Evolutionary conservation across 2,113 vertebrate genomes (phyloP).

Genomic region (Anhinga anhinga): DNA sequence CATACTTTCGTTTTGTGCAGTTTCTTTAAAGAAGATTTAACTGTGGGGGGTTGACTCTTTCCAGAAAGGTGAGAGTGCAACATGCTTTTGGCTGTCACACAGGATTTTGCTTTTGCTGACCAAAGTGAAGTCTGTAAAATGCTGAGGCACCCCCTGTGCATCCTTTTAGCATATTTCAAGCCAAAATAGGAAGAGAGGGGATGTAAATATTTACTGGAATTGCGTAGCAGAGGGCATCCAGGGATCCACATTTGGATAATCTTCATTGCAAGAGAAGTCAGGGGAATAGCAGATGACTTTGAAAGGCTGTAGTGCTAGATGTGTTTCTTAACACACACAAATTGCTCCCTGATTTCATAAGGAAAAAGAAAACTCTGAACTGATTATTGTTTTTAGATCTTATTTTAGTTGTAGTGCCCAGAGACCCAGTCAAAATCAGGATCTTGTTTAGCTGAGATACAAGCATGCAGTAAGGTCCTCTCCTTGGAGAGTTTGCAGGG

Average conservation of each 20-base stretch:
- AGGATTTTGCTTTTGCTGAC: not conserved
- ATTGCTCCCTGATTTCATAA: conserved; percentile 12
- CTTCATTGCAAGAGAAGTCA: conserved; percentile 15
- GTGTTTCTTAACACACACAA: not conserved
- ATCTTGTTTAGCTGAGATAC: not conserved
- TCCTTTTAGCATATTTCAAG: not conserved
- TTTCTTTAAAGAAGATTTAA: not conserved
- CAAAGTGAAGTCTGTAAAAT: not conserved
- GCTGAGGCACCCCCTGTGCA: not conserved
- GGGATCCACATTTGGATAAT: conserved; percentile 22
- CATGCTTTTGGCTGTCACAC: accelerated
- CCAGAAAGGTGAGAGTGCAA: not conserved
- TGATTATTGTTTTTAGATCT: not conserved
- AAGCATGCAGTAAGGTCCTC: not conserved
- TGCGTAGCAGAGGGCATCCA: not conserved
- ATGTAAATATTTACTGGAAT: conserved; percentile 24
- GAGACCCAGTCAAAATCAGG: not conserved
- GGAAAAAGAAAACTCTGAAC: not conserved
- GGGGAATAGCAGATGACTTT: conserved; percentile 32
- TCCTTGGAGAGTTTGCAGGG: not conserved
- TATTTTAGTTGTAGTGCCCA: not conserved
- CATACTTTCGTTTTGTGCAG: not conserved
- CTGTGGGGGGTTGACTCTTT: not conserved
- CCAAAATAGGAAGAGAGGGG: not conserved
- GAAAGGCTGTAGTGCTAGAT: not conserved